Evolutionary conservation across 1,140 invertebrate genomes (phyloP).

Genomic region (Cydia strobilella): DNA sequence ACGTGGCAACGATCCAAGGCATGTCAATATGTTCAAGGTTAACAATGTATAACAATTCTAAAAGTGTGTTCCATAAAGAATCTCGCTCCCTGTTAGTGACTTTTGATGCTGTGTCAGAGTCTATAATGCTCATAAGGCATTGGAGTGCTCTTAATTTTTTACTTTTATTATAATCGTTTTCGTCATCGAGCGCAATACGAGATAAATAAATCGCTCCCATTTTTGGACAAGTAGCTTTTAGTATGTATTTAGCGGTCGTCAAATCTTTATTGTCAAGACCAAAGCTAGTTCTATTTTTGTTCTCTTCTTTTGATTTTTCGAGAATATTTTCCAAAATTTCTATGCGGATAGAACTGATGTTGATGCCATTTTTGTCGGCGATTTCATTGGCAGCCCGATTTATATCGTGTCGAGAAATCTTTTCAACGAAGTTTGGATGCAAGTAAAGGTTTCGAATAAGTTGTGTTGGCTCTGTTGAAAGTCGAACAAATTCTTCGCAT

Average conservation of each 20-base stretch:
- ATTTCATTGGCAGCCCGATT: constrained; percentile 81
- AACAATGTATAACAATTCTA: constrained; percentile 70
- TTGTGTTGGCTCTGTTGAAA: constrained; percentile 79
- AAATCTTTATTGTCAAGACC: constrained; percentile 65
- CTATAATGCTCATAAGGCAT: constrained; percentile 74
- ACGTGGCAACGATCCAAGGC: constrained; percentile 73
- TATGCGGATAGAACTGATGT: constrained; percentile 73
- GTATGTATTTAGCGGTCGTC: constrained; percentile 76
- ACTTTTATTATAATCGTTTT: constrained; percentile 70
- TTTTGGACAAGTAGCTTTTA: constrained; percentile 76
- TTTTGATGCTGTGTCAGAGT: constrained; percentile 71
- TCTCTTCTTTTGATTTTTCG: constrained; percentile 58
- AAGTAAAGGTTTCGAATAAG: constrained; percentile 80
- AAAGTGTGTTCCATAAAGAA: constrained; percentile 65
- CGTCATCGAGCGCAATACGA: constrained; percentile 75
- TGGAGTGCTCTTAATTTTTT: constrained; percentile 77
- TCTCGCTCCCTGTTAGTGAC: constrained; percentile 67
- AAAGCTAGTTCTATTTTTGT: constrained; percentile 45
- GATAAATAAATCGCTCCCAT: constrained; percentile 77
- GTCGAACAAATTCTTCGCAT: constrained; percentile 78
- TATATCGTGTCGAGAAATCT: constrained; percentile 77
- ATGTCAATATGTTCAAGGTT: constrained; percentile 72
- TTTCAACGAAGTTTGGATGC: constrained; percentile 77
- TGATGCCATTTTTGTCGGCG: constrained; percentile 76
- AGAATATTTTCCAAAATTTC: constrained; percentile 76